Conservation (phyloP, 2,888 invertebrate species). For the Plebejus melissa region DNA sequence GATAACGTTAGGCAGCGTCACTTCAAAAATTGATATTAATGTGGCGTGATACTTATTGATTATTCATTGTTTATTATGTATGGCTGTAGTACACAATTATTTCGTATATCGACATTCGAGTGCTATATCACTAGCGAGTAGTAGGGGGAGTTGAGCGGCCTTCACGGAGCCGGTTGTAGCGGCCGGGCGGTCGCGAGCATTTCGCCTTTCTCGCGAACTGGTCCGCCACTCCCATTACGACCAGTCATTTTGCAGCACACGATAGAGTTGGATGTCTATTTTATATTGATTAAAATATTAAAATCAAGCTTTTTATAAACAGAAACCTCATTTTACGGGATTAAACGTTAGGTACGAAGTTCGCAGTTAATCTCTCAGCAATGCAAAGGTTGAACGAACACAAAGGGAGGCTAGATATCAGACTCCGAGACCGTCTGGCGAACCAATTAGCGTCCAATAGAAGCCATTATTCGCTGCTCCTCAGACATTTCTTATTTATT, state of each 20-base stretch:
- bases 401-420: constrained; percentile 42
- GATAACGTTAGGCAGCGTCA: constrained; percentile 48
- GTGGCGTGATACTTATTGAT: constrained; percentile 15
- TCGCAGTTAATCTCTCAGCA: constrained; percentile 14
- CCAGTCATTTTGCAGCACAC: constrained; percentile 37
- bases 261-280: constrained; percentile 28
- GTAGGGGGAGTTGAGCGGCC: constrained; percentile 67
- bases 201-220: constrained; percentile 74
- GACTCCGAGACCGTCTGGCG: constrained; percentile 57
- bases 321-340: neutral
- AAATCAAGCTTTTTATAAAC: neutral
- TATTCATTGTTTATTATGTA: constrained; percentile 17
- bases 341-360: neutral
- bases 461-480: constrained; percentile 59
- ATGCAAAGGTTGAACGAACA: constrained; percentile 31
- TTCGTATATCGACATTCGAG: constrained; percentile 54
- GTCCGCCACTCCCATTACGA: constrained; percentile 62
- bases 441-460: constrained; percentile 65
- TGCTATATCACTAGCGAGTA: constrained; percentile 55
- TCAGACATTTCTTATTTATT: constrained; percentile 56
- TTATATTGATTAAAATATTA: neutral
- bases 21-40: constrained; percentile 34
- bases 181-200: constrained; percentile 64
- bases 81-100: constrained; percentile 20
- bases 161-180: constrained; percentile 75